Evolutionary conservation across 2,113 vertebrate genomes (phyloP).

Genomic region (Guaruba guarouba): DNA sequence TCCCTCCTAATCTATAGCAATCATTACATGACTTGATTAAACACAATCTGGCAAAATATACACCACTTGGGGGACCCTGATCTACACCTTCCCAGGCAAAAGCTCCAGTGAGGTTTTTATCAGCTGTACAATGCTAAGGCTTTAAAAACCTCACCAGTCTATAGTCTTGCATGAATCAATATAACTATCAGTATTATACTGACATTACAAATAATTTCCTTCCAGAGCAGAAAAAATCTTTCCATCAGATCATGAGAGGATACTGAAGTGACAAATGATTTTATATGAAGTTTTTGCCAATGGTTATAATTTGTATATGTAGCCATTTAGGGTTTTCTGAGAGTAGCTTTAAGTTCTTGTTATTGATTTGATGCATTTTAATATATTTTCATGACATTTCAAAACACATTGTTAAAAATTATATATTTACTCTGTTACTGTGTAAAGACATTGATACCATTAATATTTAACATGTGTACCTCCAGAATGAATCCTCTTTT

Average conservation of each 20-base stretch:
- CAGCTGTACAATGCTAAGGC: neutral
- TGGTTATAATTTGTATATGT: conserved; percentile 39
- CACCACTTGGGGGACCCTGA: neutral
- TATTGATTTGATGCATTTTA: conserved; percentile 70
- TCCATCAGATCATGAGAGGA: conserved; percentile 45
- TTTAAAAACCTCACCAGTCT: conserved; percentile 28
- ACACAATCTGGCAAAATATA: neutral
- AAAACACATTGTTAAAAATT: conserved; percentile 57
- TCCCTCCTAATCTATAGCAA: conserved; percentile 37
- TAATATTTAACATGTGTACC: neutral
- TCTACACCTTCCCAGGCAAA: neutral
- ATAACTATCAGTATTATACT: conserved; percentile 59
- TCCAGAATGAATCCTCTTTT: neutral
- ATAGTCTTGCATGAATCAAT: conserved; percentile 16
- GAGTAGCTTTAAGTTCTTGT: conserved; percentile 38
- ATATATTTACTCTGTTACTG: neutral
- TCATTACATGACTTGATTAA: conserved; percentile 34
- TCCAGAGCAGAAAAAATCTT: conserved; percentile 65
- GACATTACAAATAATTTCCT: conserved; percentile 61
- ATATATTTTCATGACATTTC: conserved; percentile 71
- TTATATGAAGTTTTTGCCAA: conserved; percentile 50
- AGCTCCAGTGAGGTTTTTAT: conserved; percentile 11
- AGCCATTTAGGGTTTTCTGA: conserved; percentile 49
- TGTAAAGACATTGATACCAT: neutral
- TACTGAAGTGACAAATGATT: conserved; percentile 64